A percentile compares a stretch with the other conserved stretches of the same genome.
phyloP scores from a whole-genome alignment of 2,888 invertebrate species.

The Leptothorax acervorum region DNA sequence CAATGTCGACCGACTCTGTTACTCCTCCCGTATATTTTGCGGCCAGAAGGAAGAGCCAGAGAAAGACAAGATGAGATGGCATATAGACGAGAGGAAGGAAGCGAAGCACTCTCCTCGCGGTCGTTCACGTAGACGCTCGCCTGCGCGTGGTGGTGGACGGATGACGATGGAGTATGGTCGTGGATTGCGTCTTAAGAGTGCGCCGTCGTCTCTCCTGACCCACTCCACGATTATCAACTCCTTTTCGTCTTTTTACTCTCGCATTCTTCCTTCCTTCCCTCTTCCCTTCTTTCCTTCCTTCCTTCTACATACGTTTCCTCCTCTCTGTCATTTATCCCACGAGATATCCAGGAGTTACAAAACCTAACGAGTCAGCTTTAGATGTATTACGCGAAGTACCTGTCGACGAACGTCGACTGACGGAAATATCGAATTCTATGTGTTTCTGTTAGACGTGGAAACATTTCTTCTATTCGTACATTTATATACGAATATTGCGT shows the following conservation, averaged over 20 bases:
- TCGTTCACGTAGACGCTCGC: constrained; percentile 37
- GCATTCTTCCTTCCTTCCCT: constrained; percentile 48
- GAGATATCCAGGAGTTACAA: constrained; percentile 17
- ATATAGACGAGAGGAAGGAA: constrained; percentile 56
- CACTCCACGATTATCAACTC: constrained; percentile 71
- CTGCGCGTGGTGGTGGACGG: constrained; percentile 35
- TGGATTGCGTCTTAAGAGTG: constrained; percentile 62
- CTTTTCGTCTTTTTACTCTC: constrained; percentile 58
- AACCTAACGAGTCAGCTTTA: constrained; percentile 38
- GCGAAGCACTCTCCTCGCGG: constrained; percentile 48
- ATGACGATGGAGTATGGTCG: constrained; percentile 54
- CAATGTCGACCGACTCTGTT: constrained; percentile 12
- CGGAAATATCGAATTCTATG: neutral
- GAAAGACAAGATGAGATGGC: constrained; percentile 5
- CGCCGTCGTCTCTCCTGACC: constrained; percentile 63
- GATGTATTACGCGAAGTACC: constrained; percentile 23
- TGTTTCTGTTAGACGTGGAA: neutral
- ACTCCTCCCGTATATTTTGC: constrained; percentile 36
- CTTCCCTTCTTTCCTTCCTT: constrained; percentile 53
- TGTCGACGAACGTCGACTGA: neutral
- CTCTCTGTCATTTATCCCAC: constrained; percentile 44
- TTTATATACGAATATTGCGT: neutral
- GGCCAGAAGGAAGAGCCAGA: constrained; percentile 11
- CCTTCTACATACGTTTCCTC: constrained; percentile 5
- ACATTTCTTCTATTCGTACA: neutral